Percentiles rank a stretch among this genome's conserved stretches.
phyloP scores from a whole-genome alignment of 1,140 invertebrate species.

The Gyrodactylus bullatarudis region DNA sequence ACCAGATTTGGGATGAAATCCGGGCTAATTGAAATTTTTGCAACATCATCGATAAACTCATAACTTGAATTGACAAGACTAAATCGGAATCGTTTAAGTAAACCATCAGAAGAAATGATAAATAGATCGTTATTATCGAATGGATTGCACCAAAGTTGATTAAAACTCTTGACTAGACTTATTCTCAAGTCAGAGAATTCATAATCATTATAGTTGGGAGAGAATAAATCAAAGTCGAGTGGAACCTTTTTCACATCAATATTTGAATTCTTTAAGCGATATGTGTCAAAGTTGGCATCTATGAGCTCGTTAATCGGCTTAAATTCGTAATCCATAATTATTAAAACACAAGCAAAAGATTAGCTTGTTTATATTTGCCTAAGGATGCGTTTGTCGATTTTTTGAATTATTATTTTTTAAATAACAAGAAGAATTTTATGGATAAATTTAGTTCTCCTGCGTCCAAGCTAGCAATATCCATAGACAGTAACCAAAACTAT shows the following conservation, averaged over 20 bases:
- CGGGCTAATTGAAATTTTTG: too few relatives aligned
- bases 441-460: too few relatives aligned
- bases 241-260: not conserved
- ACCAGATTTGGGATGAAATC: too few relatives aligned
- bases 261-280: not conserved
- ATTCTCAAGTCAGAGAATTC: not conserved
- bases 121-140: not conserved
- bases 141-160: not conserved
- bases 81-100: not conserved
- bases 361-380: too few relatives aligned
- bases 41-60: too few relatives aligned
- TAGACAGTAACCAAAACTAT: too few relatives aligned
- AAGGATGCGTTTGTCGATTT: too few relatives aligned
- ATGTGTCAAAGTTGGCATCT: not conserved
- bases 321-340: not conserved
- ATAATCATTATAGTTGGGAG: not conserved
- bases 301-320: not conserved
- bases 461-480: too few relatives aligned
- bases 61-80: too few relatives aligned
- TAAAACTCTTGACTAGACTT: not conserved
- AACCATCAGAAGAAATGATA: not conserved
- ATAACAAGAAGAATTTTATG: too few relatives aligned
- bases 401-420: too few relatives aligned
- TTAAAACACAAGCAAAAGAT: too few relatives aligned
- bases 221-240: not conserved